Percentiles rank a stretch among this genome's conserved stretches.
Evolutionary conservation across 2,888 invertebrate species (phyloP).

Genomic region (Oeneis ivallda): DNA sequence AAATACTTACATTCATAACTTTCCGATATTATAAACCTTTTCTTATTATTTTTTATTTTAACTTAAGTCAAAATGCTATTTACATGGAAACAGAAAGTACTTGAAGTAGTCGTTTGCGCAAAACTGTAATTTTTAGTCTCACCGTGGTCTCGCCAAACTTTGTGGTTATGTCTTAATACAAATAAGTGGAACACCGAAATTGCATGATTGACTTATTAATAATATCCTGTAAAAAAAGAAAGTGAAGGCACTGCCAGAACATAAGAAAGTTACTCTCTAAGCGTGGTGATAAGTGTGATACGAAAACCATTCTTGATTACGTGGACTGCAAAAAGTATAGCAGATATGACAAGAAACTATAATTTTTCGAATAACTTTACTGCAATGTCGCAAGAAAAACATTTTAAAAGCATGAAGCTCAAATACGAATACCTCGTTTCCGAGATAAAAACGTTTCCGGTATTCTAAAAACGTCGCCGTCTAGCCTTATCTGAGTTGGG

Average conservation of each 20-base stretch:
- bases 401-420: conserved; percentile 17
- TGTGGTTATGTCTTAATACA: too few relatives aligned
- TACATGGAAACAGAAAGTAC: too few relatives aligned
- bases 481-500: conserved; percentile 36
- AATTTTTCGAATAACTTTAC: conserved; percentile 18
- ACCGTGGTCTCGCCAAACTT: too few relatives aligned
- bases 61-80: too few relatives aligned
- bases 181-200: too few relatives aligned
- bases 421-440: conserved; percentile 20
- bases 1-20: not conserved
- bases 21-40: not conserved
- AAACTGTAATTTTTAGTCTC: too few relatives aligned
- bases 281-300: too few relatives aligned
- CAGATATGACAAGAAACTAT: not conserved
- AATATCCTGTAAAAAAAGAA: too few relatives aligned
- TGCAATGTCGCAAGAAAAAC: not conserved
- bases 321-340: not conserved
- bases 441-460: conserved; percentile 28
- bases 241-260: too few relatives aligned
- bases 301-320: not conserved
- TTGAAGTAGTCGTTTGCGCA: too few relatives aligned
- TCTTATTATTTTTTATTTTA: not conserved
- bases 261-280: too few relatives aligned
- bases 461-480: conserved; percentile 29
- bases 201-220: too few relatives aligned